A percentile compares a stretch with the other conserved stretches of the same genome.
Conservation (phyloP, 1,140 invertebrate genomes). For the Anthonomus grandis region DNA sequence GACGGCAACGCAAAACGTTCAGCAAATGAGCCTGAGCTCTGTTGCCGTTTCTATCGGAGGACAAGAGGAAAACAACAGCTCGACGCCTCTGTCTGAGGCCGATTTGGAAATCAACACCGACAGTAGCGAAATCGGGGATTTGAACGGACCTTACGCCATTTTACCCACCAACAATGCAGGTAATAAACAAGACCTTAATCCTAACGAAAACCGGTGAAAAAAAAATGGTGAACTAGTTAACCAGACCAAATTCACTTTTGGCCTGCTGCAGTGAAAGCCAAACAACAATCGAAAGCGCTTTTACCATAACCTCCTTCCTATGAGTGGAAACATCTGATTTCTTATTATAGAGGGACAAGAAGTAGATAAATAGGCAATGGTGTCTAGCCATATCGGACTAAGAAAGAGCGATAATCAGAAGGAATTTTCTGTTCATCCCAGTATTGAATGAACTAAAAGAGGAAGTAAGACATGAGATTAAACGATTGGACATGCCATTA, state of each 20-base stretch:
- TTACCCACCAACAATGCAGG: conserved; percentile 36
- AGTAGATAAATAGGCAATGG: conserved; percentile 24
- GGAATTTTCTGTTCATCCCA: no score
- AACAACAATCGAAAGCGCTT: conserved; percentile 35
- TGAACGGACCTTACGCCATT: conserved; percentile 46
- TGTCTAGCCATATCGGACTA: conserved; percentile 34
- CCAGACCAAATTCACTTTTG: conserved; percentile 38
- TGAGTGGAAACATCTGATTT: not conserved
- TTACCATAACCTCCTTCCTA: not conserved
- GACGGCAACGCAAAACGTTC: conserved; percentile 52
- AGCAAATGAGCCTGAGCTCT: conserved; percentile 48
- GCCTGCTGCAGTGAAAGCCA: conserved; percentile 25
- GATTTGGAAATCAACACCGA: conserved; percentile 44
- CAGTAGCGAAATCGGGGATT: conserved; percentile 41
- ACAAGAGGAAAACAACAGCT: conserved; percentile 42
- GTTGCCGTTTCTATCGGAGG: conserved; percentile 49
- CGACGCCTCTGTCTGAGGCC: conserved; percentile 38
- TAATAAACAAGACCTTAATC: conserved; percentile 22
- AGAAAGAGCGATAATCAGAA: no score
- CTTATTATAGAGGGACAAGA: conserved; percentile 23
- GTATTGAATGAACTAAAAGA: no score
- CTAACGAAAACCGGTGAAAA: not conserved
- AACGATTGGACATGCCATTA: no score
- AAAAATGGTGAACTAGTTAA: not conserved
- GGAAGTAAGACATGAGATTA: no score